phyloP scores from a whole-genome alignment of 2,888 invertebrate species.

The Eristalinus sepulchralis region DNA sequence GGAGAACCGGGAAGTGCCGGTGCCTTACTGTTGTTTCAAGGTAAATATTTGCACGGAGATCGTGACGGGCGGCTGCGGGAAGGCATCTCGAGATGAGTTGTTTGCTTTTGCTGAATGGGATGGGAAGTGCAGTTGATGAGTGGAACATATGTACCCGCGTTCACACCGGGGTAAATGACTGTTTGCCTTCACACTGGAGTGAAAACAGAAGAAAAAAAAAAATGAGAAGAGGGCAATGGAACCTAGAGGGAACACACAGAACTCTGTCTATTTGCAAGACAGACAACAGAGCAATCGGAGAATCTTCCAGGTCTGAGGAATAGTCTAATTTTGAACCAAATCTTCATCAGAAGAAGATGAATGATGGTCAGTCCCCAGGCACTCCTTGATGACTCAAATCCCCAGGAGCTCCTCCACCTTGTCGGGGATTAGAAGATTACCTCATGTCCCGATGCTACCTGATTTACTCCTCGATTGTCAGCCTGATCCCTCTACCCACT shows the following conservation, averaged over 20 bases:
- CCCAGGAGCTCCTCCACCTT: not conserved
- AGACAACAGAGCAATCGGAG: no score
- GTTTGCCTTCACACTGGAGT: no score
- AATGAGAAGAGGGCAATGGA: no score
- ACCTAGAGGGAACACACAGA: no score
- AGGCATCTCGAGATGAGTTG: not conserved
- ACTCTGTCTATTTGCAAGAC: no score
- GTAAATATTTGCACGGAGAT: conserved; percentile 19
- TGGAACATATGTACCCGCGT: not conserved
- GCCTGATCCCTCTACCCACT: not conserved
- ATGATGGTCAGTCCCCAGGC: not conserved
- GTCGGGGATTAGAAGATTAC: not conserved
- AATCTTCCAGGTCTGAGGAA: no score
- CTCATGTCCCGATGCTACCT: not conserved
- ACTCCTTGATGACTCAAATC: not conserved
- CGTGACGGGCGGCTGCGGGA: not conserved
- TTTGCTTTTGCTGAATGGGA: conserved; percentile 11
- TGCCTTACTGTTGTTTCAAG: conserved; percentile 34
- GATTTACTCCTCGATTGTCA: not conserved
- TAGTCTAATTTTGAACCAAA: no score
- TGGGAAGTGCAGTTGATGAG: not conserved
- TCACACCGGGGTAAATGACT: not conserved
- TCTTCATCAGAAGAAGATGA: not conserved
- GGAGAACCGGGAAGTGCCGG: conserved; percentile 27
- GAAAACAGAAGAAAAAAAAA: no score